Base-by-base conservation (phyloP, 1,140 invertebrate genomes). In the Meteorus sp. region DNA sequence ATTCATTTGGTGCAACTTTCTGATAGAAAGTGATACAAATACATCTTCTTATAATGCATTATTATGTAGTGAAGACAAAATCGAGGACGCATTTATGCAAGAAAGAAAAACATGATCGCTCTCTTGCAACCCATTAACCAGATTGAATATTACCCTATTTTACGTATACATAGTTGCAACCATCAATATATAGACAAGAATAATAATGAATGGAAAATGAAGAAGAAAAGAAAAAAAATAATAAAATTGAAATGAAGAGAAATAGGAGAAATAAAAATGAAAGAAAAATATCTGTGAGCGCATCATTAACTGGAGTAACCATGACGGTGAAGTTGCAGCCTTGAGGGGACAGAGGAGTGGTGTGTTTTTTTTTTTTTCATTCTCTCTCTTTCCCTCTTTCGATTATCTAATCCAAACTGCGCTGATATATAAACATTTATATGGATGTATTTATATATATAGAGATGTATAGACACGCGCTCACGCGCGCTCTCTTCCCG, bases 61-160 rank as follows among this genome's bases (percentile, higher is more conserved):
- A 47, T 47, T 23, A 45, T 37, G 56, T 23, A 58, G 62, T 47
- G 35, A 58, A 63, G 67, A 67, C 61, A 66, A 69, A 68, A 69
- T 69, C 63, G 67, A 69, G 67, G 67, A 69, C 67, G 64, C 27
- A 47, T 58, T 51, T 35, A 47, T 47, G 58, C 17, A 43, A 17
- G 19, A 17, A 17, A 8, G 39, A 17, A 43, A 43, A 15, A 43
- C 9, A 43, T 35, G 39, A 43, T 8, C 3, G 15, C 9, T 17
- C 7, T 19, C 9, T 35, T 29, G 43, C 47, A 60, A 29, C 31
- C 62, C 65, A 72, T 72, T 70, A 72, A 70, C 58, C 61, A 69
- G 70, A 72, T 72, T 72, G 70, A 72, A 72, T 72, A 72, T 72
- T 72, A 72, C 65, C 68, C 70, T 72, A 72, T 72, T 69, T 72